These are phyloP conservation scores for Collichthys lucidus DNA, from an alignment of 2,113 vertebrate species.

Conservation along the genomic window DNA sequence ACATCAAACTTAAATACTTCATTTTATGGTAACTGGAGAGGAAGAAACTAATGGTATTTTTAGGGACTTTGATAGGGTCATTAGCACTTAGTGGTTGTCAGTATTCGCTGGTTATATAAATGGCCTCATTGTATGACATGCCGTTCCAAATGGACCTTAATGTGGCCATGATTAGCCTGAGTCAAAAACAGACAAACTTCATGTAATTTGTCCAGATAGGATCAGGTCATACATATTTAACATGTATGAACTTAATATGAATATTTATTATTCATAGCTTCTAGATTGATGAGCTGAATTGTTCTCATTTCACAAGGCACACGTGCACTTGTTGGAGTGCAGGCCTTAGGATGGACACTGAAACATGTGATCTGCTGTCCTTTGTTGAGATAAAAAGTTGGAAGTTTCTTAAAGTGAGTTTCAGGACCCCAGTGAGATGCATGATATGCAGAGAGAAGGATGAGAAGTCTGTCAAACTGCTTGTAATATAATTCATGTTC, in stretches of 20 bases:
- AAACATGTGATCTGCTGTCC: background rate
- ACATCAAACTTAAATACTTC: slow-evolving; percentile 2
- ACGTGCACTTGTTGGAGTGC: slow-evolving; percentile 16
- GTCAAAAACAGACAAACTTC: slow-evolving; percentile 76
- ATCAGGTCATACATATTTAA: slow-evolving; percentile 76
- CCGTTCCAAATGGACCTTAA: slow-evolving; percentile 66
- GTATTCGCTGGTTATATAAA: slow-evolving; percentile 68
- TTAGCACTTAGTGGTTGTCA: slow-evolving; percentile 57
- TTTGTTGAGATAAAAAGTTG: background rate
- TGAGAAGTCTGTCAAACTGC: too few species aligned
- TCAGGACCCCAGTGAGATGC: background rate
- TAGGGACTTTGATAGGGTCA: slow-evolving; percentile 40
- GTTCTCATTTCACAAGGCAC: slow-evolving; percentile 7
- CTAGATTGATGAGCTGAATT: slow-evolving; percentile 58
- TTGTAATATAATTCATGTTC: too few species aligned
- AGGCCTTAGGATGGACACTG: background rate
- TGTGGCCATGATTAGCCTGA: slow-evolving; percentile 73
- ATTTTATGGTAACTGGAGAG: slow-evolving; percentile 22
- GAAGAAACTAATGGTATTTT: slow-evolving; percentile 53
- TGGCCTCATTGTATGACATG: slow-evolving; percentile 59
- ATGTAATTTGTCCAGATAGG: slow-evolving; percentile 75
- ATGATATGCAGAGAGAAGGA: background rate
- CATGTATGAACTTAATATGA: slow-evolving; percentile 3
- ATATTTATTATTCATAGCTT: slow-evolving; percentile 41
- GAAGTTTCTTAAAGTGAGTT: background rate